Evolutionary conservation across 1,140 invertebrate species (phyloP), one percentile per base, ranked within the genome.

Genomic region (Dinoponera quadriceps): DNA sequence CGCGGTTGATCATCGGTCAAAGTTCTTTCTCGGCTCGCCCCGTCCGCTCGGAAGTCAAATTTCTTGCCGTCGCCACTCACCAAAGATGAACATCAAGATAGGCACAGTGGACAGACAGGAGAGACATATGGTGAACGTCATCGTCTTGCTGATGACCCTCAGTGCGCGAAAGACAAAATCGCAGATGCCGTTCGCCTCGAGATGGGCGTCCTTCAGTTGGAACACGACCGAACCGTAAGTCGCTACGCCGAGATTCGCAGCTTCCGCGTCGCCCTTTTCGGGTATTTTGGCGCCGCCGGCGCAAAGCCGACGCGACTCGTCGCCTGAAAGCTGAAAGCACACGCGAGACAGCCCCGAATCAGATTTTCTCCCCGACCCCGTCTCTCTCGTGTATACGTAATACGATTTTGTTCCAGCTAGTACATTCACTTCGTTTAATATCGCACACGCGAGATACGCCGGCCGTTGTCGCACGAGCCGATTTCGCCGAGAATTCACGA

Each of bases 141-240:
- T 96, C 83, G 97, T 97, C 88, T 96, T 96, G 89, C 96, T 96
- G 90, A 97, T 95, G 80, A 98, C 97, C 82, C 95, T 95, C 60
- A 97, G 94, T 0, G 96, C 97, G 83, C 96, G 95, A 89, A 95
- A 96, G 0, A 97, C 95, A 90, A 97, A 98, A 91, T 97, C 97
- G 72, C 96, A 97, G 0, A 96, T 96, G 44, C 96, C 95, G 1
- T 95, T 96, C 0, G 97, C 96, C 87, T 98, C 97, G 91, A 96
- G 95, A 87, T 97, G 97, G 59, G 97, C 97, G 90, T 98, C 97
- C 88, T 97, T 97, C 44, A 98, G 94, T 91, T 97, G 97, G 91
- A 97, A 97, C 3, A 97, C 96, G 38, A 98, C 95, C 9, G 97
- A 97, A 29, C 97, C 97, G 88, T 97, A 97, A 0, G 96, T 96